Evolutionary conservation across 2,113 vertebrate species (phyloP).

Genomic region (Garra rufa): DNA sequence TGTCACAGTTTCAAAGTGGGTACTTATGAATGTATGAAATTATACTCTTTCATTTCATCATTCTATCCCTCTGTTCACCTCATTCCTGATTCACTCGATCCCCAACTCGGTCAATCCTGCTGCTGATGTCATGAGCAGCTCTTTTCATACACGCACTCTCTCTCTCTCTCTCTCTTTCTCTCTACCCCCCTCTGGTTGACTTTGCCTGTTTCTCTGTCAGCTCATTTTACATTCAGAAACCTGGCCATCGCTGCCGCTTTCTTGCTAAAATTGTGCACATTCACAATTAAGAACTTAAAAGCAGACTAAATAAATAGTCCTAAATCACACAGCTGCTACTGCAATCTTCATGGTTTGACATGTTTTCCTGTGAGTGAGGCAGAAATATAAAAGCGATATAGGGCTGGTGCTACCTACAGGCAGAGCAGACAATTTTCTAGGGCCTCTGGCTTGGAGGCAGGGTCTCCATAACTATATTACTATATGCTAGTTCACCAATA

Average conservation of each 20-base stretch:
- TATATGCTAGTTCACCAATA: too few relatives aligned
- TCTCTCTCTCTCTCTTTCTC: too few relatives aligned
- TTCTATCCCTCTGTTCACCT: constrained; percentile 51
- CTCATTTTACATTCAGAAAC: constrained; percentile 65
- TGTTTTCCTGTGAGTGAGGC: too few relatives aligned
- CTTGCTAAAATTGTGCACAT: constrained; percentile 26
- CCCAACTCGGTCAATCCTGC: constrained; percentile 27
- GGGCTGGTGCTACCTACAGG: too few relatives aligned
- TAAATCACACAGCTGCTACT: neutral
- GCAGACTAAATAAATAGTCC: neutral
- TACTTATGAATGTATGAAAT: too few relatives aligned
- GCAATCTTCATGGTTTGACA: neutral
- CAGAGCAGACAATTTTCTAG: too few relatives aligned
- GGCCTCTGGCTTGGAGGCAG: too few relatives aligned
- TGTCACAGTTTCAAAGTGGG: too few relatives aligned
- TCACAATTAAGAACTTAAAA: neutral
- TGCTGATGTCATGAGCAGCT: constrained; percentile 43
- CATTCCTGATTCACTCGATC: constrained; percentile 36
- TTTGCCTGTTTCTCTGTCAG: constrained; percentile 47
- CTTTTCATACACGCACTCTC: constrained; percentile 32
- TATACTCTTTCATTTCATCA: constrained; percentile 54
- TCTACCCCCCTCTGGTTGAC: constrained; percentile 19
- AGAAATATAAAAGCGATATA: too few relatives aligned
- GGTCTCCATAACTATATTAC: too few relatives aligned
- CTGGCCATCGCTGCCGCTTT: constrained; percentile 46